Conservation (phyloP, 1,140 invertebrate genomes). For the Brachionus manjavacas region DNA sequence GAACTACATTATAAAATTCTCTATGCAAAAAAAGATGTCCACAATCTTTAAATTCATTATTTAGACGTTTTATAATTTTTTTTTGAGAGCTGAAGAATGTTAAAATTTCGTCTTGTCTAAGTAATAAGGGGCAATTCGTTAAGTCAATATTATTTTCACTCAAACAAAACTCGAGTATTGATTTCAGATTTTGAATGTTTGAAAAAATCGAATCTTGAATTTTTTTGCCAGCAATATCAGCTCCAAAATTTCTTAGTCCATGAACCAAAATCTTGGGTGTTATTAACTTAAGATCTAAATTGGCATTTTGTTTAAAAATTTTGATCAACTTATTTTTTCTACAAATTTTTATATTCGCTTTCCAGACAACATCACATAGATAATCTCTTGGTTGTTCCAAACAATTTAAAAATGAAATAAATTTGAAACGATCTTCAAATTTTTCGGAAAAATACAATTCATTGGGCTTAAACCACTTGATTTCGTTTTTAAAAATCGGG, state of each 20-base stretch:
- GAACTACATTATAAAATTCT: not conserved
- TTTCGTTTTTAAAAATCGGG: not conserved
- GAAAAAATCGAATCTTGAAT: not conserved
- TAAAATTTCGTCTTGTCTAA: not conserved
- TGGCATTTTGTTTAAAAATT: not conserved
- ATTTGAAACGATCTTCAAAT: conserved; percentile 4
- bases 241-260: not conserved
- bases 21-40: not conserved
- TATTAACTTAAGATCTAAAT: not conserved
- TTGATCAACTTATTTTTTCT: not conserved
- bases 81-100: not conserved
- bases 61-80: not conserved
- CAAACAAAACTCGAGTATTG: not conserved
- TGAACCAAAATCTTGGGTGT: not conserved
- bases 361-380: not conserved
- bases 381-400: not conserved
- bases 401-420: not conserved
- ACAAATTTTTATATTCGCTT: not conserved
- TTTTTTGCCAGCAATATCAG: not conserved
- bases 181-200: not conserved
- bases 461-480: not conserved
- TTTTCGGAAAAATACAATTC: not conserved
- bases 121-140: not conserved
- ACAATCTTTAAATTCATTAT: not conserved
- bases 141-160: not conserved